A percentile compares a stretch with the other conserved stretches of the same genome.
Evolutionary conservation across 2,888 invertebrate genomes (phyloP).

Genomic region (Empis livida): DNA sequence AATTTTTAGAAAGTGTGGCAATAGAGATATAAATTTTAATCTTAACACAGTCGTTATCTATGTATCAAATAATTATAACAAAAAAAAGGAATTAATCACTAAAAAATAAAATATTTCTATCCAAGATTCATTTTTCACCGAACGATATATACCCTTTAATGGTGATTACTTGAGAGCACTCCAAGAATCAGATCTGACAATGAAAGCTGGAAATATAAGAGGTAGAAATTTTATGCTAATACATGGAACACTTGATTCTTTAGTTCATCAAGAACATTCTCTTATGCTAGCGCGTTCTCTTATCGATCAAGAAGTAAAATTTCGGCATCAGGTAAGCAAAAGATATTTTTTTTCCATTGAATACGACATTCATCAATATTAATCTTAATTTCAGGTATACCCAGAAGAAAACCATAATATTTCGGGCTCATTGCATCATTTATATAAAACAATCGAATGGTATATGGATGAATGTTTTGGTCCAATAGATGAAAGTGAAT

Average conservation of each 20-base stretch:
- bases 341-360: no score
- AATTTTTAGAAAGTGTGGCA: no score
- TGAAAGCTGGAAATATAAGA: slow-evolving; percentile 63
- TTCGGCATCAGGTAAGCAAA: slow-evolving; percentile 61
- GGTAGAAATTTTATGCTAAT: slow-evolving; percentile 51
- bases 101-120: background rate
- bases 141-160: slow-evolving; percentile 73
- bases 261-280: slow-evolving; percentile 79
- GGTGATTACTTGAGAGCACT: slow-evolving; percentile 56
- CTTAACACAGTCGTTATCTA: no score
- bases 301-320: slow-evolving; percentile 66
- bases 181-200: slow-evolving; percentile 64
- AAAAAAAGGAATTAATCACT: background rate
- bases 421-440: slow-evolving; percentile 57
- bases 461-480: slow-evolving; percentile 78
- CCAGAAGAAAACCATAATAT: slow-evolving; percentile 75
- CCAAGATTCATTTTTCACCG: slow-evolving; percentile 78
- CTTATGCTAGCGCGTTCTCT: slow-evolving; percentile 73
- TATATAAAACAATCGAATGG: slow-evolving; percentile 73
- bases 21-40: no score
- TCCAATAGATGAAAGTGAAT: slow-evolving; percentile 53
- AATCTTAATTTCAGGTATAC: slow-evolving; percentile 51
- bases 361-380: background rate
- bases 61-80: background rate
- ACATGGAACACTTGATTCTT: slow-evolving; percentile 76